phyloP scores from a whole-genome alignment of 2,888 invertebrate genomes.

The Rhamphomyia laevipes region DNA sequence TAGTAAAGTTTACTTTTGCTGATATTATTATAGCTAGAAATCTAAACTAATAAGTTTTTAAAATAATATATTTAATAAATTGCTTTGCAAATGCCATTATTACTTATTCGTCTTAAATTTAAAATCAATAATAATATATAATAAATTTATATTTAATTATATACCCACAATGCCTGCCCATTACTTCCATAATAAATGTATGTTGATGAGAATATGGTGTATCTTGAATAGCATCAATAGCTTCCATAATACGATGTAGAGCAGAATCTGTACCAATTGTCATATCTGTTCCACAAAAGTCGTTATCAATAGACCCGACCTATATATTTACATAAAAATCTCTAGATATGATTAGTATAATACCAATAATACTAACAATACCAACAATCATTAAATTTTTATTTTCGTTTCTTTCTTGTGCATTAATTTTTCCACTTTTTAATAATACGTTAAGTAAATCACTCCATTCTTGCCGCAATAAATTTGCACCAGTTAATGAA shows the following conservation, averaged over 20 bases:
- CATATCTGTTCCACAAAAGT: slow-evolving; percentile 98
- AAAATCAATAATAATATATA: no score
- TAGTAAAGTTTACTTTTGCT: no score
- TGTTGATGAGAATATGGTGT: slow-evolving; percentile 94
- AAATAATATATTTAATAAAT: no score
- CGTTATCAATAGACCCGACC: slow-evolving; percentile 94
- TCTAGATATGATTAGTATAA: background rate
- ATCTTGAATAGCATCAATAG: slow-evolving; percentile 88
- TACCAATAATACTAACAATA: slow-evolving; percentile 54
- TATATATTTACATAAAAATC: slow-evolving; percentile 16
- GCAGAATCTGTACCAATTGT: slow-evolving; percentile 95
- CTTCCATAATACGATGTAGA: slow-evolving; percentile 88
- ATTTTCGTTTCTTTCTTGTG: slow-evolving; percentile 58
- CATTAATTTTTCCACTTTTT: slow-evolving; percentile 54
- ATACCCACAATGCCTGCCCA: slow-evolving; percentile 97
- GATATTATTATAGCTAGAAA: no score
- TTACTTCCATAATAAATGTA: slow-evolving; percentile 95
- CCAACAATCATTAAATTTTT: slow-evolving; percentile 76
- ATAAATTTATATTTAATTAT: no score
- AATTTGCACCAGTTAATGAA: slow-evolving; percentile 85
- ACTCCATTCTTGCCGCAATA: slow-evolving; percentile 83
- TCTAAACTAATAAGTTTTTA: no score
- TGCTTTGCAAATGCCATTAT: no score
- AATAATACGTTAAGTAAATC: slow-evolving; percentile 68
- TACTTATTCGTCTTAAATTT: no score